A percentile compares a stretch with the other conserved stretches of the same genome.
These are phyloP conservation scores for Callosobruchus maculatus DNA, from an alignment of 2,888 invertebrate species.

Conservation along the genomic window DNA sequence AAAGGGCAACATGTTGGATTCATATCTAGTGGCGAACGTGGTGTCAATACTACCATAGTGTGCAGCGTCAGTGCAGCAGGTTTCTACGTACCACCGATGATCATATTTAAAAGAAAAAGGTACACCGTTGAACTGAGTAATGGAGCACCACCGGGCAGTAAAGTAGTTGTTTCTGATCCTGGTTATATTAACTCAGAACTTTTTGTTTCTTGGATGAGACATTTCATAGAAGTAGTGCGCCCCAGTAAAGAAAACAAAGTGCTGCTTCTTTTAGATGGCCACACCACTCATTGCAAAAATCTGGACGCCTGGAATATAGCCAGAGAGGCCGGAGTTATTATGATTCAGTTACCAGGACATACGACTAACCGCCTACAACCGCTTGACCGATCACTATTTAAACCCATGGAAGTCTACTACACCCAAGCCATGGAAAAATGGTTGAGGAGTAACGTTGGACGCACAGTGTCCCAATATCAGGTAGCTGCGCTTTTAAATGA, in stretches of 20 bases:
- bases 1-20: conserved; percentile 24
- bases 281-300: conserved; percentile 7
- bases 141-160: neutral
- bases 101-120: conserved; percentile 1
- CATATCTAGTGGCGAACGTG: conserved; percentile 24
- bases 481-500: conserved; percentile 11
- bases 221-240: conserved; percentile 10
- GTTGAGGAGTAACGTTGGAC: conserved; percentile 6
- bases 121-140: neutral
- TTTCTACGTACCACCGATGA: neutral
- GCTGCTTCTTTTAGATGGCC: conserved; percentile 12
- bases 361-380: conserved; percentile 15
- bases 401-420: conserved; percentile 8
- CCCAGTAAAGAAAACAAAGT: conserved; percentile 3
- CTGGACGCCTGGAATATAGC: conserved; percentile 7
- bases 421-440: conserved; percentile 12
- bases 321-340: conserved; percentile 1
- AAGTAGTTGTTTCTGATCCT: conserved; percentile 4
- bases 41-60: conserved; percentile 21
- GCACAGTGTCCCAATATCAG: conserved; percentile 8
- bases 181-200: conserved; percentile 11
- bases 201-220: conserved; percentile 10
- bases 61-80: neutral
- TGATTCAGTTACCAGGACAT: conserved; percentile 13
- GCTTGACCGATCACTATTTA: conserved; percentile 14